Conservation (phyloP, 2,797 vertebrate species). For the Notolepis coatsorum region DNA sequence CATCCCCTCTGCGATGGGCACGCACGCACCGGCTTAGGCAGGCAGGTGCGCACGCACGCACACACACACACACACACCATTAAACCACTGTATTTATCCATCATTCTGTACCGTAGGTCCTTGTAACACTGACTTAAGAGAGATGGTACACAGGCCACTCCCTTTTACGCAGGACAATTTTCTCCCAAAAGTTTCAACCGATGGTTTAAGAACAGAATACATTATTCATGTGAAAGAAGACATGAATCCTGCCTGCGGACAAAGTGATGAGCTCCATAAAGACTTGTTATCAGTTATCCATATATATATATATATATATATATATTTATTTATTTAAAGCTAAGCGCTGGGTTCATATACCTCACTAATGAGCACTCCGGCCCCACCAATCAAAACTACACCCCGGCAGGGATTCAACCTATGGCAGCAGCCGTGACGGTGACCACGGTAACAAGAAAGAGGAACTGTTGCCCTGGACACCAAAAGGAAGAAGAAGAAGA, state of each 20-base stretch:
- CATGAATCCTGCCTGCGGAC: too few relatives aligned
- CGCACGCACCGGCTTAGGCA: slow-evolving; percentile 16
- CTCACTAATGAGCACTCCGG: slow-evolving; percentile 49
- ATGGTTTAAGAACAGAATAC: neutral
- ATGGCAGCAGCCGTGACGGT: slow-evolving; percentile 61
- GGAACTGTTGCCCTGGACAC: slow-evolving; percentile 36
- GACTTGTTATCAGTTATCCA: slow-evolving; percentile 12
- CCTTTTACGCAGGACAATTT: too few relatives aligned
- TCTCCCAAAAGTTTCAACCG: neutral
- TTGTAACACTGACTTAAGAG: neutral
- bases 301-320: neutral
- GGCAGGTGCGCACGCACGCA: slow-evolving; percentile 1
- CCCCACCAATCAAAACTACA: slow-evolving; percentile 57
- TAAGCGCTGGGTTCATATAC: slow-evolving; percentile 29
- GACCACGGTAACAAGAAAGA: slow-evolving; percentile 66
- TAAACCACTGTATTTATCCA: slow-evolving; percentile 7
- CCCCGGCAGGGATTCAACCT: slow-evolving; percentile 46
- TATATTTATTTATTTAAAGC: neutral
- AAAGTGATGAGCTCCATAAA: too few relatives aligned
- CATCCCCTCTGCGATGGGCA: slow-evolving; percentile 58
- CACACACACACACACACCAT: slow-evolving; percentile 18
- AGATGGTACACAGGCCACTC: too few relatives aligned
- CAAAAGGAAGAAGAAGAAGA: slow-evolving; percentile 29
- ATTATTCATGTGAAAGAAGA: neutral
- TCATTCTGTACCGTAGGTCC: slow-evolving; percentile 7